Evolutionary conservation across 2,888 invertebrate species (phyloP), one percentile per base, ranked within the genome.

Genomic region (Nemapogon koenigi): DNA sequence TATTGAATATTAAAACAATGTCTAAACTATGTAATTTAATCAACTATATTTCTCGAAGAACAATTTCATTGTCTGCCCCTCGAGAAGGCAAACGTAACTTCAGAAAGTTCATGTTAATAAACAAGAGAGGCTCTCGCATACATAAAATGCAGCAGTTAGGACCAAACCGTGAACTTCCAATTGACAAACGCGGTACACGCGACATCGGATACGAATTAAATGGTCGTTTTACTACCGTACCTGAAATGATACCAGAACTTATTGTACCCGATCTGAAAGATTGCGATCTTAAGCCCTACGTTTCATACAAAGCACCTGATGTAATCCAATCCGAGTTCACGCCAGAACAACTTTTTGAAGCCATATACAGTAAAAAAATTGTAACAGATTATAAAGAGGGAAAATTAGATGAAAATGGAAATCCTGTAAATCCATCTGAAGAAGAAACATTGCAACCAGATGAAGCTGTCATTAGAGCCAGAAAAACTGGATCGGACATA

Each of bases 201-300:
- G 81, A 83, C 37, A 72, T 78, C 3, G 93, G 92, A 4, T 81
- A 81, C 45, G 49, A 40, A 3, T 46, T 82, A 3, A 69, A 83
- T 33, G 83, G 82, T 0, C 75, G 80, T 46, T 89, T 81, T 55
- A 62, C 85, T 1, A 50, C 60, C 10, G 73, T 97, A 3, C 89
- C 90, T 1, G 97, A 97, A 80, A 94, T 88, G 87, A 84, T 94
- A 45, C 96, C 97, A 0, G 91, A 97, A 58, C 60, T 98, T 11
- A 85, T 98, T 40, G 97, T 98, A 2, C 98, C 98, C 1, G 88
- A 96, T 62, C 69, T 99, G 16, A 86, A 82, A 45, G 86, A 81
- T 47, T 98, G 89, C 56, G 73, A 88, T 69, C 69, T 99, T 14
- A 94, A 94, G 63, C 95, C 98, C 0, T 99, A 99, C 53, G 97